Percentiles rank a stretch among this genome's conserved stretches.
phyloP scores from a whole-genome alignment of 2,888 invertebrate species.

The Tenthredo livida region DNA sequence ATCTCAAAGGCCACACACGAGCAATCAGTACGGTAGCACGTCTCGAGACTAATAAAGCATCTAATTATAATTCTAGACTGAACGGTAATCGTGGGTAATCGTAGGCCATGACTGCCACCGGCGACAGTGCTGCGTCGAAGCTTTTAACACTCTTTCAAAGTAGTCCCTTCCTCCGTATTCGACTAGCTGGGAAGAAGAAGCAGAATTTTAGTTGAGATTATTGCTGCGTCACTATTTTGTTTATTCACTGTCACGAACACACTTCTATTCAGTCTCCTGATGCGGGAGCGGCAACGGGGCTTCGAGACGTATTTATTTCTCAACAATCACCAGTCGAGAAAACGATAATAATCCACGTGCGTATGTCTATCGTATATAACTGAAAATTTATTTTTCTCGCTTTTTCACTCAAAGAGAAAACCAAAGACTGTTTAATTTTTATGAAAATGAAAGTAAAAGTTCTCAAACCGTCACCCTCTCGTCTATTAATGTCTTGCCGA shows the following conservation, averaged over 20 bases:
- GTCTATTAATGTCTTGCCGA: slow-evolving; percentile 24
- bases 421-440: background rate
- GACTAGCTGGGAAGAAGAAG: slow-evolving; percentile 35
- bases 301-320: slow-evolving; percentile 13
- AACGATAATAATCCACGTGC: too few relatives aligned
- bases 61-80: slow-evolving; percentile 65
- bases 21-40: slow-evolving; percentile 36
- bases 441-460: slow-evolving; percentile 12
- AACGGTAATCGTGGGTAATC: slow-evolving; percentile 69
- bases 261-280: slow-evolving; percentile 60
- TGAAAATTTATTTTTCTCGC: background rate
- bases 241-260: slow-evolving; percentile 69
- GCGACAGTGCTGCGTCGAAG: slow-evolving; percentile 61
- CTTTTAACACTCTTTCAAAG: slow-evolving; percentile 65
- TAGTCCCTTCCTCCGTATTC: slow-evolving; percentile 40
- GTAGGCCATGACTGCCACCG: slow-evolving; percentile 62
- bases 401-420: background rate
- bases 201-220: slow-evolving; percentile 57
- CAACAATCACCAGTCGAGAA: background rate
- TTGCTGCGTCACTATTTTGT: slow-evolving; percentile 74
- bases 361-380: background rate
- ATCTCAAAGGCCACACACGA: slow-evolving; percentile 39
- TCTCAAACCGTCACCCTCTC: background rate
- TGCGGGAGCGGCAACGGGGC: slow-evolving; percentile 31
- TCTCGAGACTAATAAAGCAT: slow-evolving; percentile 54